Conservation (phyloP, 2,888 invertebrate species). For the Tetragonula carbonaria region DNA sequence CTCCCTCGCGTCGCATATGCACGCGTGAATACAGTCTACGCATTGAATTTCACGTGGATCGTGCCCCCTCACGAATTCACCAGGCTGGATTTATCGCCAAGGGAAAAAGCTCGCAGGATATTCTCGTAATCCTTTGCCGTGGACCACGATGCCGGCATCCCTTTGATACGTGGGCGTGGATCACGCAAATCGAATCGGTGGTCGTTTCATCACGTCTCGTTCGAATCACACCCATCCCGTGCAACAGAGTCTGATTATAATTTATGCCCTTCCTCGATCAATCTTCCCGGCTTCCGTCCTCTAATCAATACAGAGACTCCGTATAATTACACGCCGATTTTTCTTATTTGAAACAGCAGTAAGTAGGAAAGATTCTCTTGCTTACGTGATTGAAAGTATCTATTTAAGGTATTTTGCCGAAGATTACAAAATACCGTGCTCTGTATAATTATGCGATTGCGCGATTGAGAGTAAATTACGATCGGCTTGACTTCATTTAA, state of each 20-base stretch:
- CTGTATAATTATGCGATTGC: background rate
- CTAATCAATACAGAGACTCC: background rate
- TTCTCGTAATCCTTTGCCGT: constrained; percentile 75
- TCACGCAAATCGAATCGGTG: constrained; percentile 82
- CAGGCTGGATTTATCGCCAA: constrained; percentile 69
- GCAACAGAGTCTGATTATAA: constrained; percentile 78
- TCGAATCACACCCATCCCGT: constrained; percentile 66
- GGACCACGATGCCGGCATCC: constrained; percentile 69
- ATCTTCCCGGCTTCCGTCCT: constrained; percentile 40
- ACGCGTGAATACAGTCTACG: constrained; percentile 51
- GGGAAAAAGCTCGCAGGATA: constrained; percentile 62
- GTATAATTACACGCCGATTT: constrained; percentile 29
- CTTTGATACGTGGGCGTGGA: constrained; percentile 81
- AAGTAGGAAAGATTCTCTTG: background rate
- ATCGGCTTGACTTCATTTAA: background rate
- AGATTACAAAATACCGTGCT: background rate
- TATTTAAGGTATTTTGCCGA: background rate
- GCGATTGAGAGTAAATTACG: background rate
- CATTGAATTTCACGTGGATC: constrained; percentile 58
- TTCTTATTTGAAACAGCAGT: background rate
- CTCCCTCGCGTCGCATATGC: constrained; percentile 6
- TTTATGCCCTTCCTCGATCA: constrained; percentile 73
- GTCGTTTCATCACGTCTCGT: constrained; percentile 81
- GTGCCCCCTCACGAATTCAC: constrained; percentile 49
- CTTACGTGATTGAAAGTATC: too few species aligned